Conservation (phyloP, 2,797 vertebrate genomes). For the Gallinago stenura region DNA sequence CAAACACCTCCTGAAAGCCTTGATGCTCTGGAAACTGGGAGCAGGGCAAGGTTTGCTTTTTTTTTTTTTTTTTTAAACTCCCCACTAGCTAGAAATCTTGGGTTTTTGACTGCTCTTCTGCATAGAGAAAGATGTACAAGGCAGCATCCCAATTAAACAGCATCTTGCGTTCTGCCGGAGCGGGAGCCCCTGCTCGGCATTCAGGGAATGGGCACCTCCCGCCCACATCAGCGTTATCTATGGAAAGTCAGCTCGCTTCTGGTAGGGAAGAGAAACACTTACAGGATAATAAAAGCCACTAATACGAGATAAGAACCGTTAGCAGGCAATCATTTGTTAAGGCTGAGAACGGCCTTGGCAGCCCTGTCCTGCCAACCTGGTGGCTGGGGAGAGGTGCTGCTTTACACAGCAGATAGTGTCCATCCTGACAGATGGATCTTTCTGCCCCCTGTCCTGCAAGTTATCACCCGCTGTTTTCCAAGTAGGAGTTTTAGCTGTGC, state of each 20-base stretch:
- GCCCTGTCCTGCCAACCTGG: background rate
- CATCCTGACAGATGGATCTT: background rate
- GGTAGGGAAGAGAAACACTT: background rate
- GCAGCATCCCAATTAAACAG: background rate
- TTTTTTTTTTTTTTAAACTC: background rate
- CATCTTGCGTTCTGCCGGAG: fast-evolving
- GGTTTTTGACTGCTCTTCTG: background rate
- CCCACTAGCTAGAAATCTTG: background rate
- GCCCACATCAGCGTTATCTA: background rate
- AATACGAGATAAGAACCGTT: background rate
- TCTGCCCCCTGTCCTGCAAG: background rate
- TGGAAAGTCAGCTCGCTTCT: background rate
- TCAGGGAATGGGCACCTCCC: background rate
- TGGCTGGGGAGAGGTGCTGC: background rate
- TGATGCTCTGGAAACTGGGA: background rate
- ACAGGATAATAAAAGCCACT: background rate
- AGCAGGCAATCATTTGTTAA: background rate
- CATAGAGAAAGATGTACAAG: background rate
- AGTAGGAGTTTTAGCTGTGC: background rate
- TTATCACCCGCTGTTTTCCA: background rate
- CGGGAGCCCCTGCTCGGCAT: background rate
- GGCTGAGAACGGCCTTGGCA: background rate
- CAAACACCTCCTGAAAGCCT: background rate
- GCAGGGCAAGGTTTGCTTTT: background rate
- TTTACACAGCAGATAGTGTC: background rate